These are phyloP conservation scores for Perizoma flavofasciatum DNA, from an alignment of 2,888 invertebrate species.

Conservation along the genomic window DNA sequence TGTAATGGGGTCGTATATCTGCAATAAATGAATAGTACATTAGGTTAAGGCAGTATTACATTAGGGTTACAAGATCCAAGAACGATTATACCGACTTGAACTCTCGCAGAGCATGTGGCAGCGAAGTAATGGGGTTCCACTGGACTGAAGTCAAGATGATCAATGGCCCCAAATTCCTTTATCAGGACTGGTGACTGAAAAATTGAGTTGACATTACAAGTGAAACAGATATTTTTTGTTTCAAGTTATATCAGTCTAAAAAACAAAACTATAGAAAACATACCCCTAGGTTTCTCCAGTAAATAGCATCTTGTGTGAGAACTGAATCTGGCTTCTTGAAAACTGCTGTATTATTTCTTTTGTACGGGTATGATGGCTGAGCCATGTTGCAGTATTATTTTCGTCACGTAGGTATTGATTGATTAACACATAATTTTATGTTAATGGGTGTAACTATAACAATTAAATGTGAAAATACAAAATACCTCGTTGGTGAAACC, in stretches of 20 bases:
- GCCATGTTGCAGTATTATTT: conserved; percentile 53
- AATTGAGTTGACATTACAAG: no score
- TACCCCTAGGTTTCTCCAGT: conserved; percentile 96
- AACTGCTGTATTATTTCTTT: conserved; percentile 88
- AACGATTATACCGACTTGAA: conserved; percentile 77
- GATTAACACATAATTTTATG: background rate
- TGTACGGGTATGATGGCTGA: conserved; percentile 83
- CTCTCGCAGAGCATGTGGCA: conserved; percentile 95
- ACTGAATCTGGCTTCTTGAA: conserved; percentile 87
- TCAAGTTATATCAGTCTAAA: no score
- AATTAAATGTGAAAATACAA: background rate
- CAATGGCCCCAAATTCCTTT: conserved; percentile 96
- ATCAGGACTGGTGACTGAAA: conserved; percentile 91
- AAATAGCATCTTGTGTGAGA: conserved; percentile 90
- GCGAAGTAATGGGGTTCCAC: conserved; percentile 95
- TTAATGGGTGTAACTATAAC: background rate
- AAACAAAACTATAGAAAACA: conserved; percentile 42
- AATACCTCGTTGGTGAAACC: conserved; percentile 5
- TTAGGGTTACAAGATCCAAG: conserved; percentile 4
- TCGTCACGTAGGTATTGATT: background rate
- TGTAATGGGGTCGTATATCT: conserved; percentile 94
- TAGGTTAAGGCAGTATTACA: no score
- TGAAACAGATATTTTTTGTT: no score
- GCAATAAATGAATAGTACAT: conserved; percentile 45
- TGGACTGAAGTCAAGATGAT: conserved; percentile 95